Conservation (phyloP, 2,113 vertebrate genomes). For the Marcusenius ussheri region DNA sequence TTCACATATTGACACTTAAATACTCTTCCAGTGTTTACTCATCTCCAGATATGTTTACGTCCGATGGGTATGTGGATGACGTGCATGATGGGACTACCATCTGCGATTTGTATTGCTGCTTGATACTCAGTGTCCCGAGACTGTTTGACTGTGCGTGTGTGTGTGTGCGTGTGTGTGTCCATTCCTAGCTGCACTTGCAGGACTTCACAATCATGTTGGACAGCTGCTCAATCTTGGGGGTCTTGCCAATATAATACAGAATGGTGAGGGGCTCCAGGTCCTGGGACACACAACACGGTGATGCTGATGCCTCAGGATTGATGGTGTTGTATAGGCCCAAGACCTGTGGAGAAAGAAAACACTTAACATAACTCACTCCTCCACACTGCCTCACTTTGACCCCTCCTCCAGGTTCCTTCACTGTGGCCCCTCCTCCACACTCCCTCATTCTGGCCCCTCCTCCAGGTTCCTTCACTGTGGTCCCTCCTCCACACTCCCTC, state of each 20-base stretch:
- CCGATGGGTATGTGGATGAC: slow-evolving; percentile 41
- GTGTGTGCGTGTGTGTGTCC: neutral
- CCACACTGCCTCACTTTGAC: neutral
- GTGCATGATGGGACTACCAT: slow-evolving; percentile 33
- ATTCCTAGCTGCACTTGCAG: slow-evolving; percentile 93
- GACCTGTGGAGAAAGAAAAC: slow-evolving; percentile 60
- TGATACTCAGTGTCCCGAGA: neutral
- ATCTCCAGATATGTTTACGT: slow-evolving; percentile 35
- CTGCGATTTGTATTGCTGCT: neutral
- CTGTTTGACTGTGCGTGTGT: slow-evolving; percentile 12
- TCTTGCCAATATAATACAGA: slow-evolving; percentile 93
- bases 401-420: neutral
- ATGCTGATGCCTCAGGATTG: slow-evolving; percentile 92
- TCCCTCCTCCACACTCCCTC: neutral
- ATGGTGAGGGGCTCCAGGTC: slow-evolving; percentile 95
- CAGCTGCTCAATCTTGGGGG: slow-evolving; percentile 93
- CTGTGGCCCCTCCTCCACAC: neutral
- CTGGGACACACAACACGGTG: slow-evolving; percentile 91
- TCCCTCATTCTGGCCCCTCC: neutral
- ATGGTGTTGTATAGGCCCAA: slow-evolving; percentile 90
- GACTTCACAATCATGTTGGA: slow-evolving; percentile 98
- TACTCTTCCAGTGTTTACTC: slow-evolving; percentile 93
- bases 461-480: neutral
- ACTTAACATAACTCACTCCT: neutral
- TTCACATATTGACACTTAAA: slow-evolving; percentile 89